A percentile compares a stretch with the other conserved stretches of the same genome.
These are phyloP conservation scores for Diplazon laetatorius DNA, from an alignment of 2,888 invertebrate genomes.

Conservation along the genomic window DNA sequence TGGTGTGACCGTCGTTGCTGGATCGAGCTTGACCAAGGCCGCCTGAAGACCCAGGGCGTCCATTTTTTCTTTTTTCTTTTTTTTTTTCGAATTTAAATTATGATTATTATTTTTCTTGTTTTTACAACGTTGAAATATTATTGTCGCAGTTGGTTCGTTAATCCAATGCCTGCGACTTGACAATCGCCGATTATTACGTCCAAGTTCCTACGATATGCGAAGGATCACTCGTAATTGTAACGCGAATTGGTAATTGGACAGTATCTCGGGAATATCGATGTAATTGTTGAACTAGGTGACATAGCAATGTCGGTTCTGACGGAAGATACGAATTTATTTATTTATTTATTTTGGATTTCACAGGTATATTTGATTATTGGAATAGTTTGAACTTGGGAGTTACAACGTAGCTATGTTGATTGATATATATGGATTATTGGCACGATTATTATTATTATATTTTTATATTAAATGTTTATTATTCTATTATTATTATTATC, in stretches of 20 bases:
- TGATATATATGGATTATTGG: conserved; percentile 24
- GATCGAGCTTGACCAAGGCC: conserved; percentile 80
- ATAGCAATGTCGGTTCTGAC: conserved; percentile 36
- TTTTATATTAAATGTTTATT: no score
- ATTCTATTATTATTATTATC: conserved; percentile 28
- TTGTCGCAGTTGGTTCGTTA: no score
- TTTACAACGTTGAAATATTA: not conserved
- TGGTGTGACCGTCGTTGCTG: conserved; percentile 80
- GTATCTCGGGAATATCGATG: not conserved
- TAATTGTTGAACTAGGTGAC: conserved; percentile 24
- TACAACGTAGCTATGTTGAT: conserved; percentile 29
- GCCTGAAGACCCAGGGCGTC: conserved; percentile 80
- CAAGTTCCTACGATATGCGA: no score
- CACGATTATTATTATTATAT: conserved; percentile 31
- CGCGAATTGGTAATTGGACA: no score
- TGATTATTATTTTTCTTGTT: no score
- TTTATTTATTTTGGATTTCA: no score
- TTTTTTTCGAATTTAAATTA: not conserved
- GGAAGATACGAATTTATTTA: conserved; percentile 32
- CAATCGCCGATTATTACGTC: no score
- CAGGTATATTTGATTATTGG: conserved; percentile 52
- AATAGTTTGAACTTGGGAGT: conserved; percentile 55
- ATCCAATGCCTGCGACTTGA: not conserved
- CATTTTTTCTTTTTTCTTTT: conserved; percentile 67
- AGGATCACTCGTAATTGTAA: no score